These are phyloP conservation scores for Addax nasomaculatus DNA, from an alignment of 2,113 vertebrate genomes.

Conservation along the genomic window DNA sequence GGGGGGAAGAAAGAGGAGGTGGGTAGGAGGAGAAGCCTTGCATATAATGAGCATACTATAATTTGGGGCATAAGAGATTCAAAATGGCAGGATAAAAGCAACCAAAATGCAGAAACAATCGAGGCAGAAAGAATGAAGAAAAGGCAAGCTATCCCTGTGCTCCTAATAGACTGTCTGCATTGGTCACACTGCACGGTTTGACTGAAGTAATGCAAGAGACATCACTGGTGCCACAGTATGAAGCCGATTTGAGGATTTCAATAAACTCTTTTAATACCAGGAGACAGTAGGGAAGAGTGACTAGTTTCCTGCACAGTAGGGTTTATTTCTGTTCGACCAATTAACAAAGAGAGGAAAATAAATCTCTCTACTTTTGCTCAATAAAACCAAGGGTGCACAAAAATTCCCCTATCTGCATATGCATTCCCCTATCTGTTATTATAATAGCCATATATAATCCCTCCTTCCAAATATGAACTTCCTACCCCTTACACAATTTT, in stretches of 20 bases:
- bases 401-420: neutral
- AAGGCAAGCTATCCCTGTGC: neutral
- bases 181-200: neutral
- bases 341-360: slow-evolving; percentile 30
- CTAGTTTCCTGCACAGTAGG: neutral
- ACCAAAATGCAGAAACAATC: neutral
- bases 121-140: neutral
- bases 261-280: neutral
- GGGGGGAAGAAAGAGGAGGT: neutral
- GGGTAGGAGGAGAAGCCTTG: neutral
- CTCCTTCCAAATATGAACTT: neutral
- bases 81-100: neutral
- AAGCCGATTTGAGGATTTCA: neutral
- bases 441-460: neutral
- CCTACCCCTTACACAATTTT: neutral
- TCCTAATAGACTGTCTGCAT: neutral
- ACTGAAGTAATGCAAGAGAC: neutral
- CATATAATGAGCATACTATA: neutral
- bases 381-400: neutral
- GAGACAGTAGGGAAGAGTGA: neutral
- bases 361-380: neutral
- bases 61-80: slow-evolving; percentile 22
- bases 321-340: neutral
- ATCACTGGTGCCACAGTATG: neutral
- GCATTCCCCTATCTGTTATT: neutral